phyloP scores from a whole-genome alignment of 1,140 invertebrate genomes.

The Mya arenaria region DNA sequence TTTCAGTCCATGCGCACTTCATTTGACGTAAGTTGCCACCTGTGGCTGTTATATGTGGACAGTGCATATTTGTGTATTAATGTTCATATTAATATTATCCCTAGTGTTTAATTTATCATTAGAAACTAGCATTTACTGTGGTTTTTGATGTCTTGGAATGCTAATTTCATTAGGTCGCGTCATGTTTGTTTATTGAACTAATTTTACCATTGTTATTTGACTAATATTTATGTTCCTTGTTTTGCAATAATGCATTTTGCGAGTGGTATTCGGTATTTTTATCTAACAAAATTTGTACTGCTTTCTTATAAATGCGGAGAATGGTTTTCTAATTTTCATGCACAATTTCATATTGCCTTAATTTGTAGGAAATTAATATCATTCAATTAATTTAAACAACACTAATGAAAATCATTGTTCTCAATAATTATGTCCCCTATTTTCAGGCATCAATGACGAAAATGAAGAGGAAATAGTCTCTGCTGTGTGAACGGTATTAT shows the following conservation, averaged over 20 bases:
- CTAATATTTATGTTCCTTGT: too few species aligned
- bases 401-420: not conserved
- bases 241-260: too few species aligned
- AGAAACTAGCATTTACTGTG: not conserved
- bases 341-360: not conserved
- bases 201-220: not conserved
- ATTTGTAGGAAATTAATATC: not conserved
- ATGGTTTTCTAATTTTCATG: not conserved
- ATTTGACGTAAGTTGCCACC: slow-evolving; percentile 33
- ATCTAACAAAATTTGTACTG: not conserved
- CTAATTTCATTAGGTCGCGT: slow-evolving; percentile 11
- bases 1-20: slow-evolving; percentile 34
- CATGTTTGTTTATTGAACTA: not conserved
- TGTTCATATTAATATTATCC: not conserved
- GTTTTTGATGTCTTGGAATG: not conserved
- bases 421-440: not conserved
- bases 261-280: too few species aligned
- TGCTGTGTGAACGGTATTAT: slow-evolving; percentile 16
- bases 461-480: slow-evolving; percentile 44
- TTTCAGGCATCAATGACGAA: slow-evolving; percentile 25
- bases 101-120: not conserved
- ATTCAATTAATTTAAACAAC: not conserved
- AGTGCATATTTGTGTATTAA: not conserved
- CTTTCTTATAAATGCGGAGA: not conserved
- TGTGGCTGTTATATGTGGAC: slow-evolving; percentile 17